Evolutionary conservation across 1,140 invertebrate genomes (phyloP), one percentile per base, ranked within the genome.

Genomic region (Drosophila santomea): DNA sequence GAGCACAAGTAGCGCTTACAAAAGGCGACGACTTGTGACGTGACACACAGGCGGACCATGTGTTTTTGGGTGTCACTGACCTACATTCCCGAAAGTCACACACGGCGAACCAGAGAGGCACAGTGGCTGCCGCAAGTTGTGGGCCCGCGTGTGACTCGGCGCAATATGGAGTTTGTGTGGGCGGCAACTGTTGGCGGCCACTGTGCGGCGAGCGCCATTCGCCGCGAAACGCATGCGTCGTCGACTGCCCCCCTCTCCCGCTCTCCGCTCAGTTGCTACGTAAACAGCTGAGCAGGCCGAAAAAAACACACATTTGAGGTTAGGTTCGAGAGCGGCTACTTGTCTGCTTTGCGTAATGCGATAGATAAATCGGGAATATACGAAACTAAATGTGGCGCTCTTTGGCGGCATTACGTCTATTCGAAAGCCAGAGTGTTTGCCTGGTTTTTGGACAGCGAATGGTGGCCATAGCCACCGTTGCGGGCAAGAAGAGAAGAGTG

Each of bases 51-150:
- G 20, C 20, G 20, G 43, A 41, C 38, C 71, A 79, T 80, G 74
- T 78, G 67, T 69, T 69, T 38, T 86, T 88, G 82, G 80, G 80
- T 82, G 77, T 88, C 88, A 83, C 88, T 86, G 76, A 90, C 83
- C 83, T 88, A 86, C 59, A 86, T 91, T 77, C 75, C 81, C 82
- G 73, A 86, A 85, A 86, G 74, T 81, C 82, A 81, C 69, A 77
- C 32, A 8, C 28, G 7, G 28, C 28, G 28, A 8, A 32, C 28
- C 7, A 8, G 7, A 2, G 28, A 81, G 64, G 74, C 59, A 72
- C 32, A 14, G 71, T 75, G 43, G 10, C 15, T 28, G n/a, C 20
- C 28, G 14, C 20, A 41, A 64, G 52, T 57, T 36, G 11, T 47
- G 14, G 10, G 14, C 14, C 32, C 56, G 43, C 55, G 10, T 39